Conservation (phyloP, 2,113 vertebrate species). For the Rhea americana region DNA sequence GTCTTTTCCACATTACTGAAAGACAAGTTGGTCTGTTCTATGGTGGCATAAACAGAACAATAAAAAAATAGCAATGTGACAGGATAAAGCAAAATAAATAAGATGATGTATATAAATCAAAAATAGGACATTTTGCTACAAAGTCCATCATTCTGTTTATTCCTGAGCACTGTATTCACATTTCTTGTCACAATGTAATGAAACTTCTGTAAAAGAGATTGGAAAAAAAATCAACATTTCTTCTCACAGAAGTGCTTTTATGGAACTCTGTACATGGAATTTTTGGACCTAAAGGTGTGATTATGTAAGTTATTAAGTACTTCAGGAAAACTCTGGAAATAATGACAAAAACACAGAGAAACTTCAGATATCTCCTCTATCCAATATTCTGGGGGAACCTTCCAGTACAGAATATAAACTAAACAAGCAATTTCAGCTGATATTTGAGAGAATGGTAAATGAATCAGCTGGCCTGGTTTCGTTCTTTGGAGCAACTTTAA, state of each 20-base stretch:
- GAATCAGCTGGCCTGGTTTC: neutral
- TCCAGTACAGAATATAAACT: neutral
- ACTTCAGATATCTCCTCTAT: neutral
- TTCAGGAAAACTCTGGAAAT: neutral
- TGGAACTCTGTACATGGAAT: neutral
- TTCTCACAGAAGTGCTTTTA: neutral
- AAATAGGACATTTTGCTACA: neutral
- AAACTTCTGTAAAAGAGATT: neutral
- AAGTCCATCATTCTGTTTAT: neutral
- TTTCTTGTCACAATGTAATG: neutral
- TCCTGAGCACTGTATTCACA: neutral
- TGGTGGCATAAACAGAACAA: neutral
- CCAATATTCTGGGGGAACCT: neutral
- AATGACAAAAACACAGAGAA: neutral
- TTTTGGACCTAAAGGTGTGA: neutral
- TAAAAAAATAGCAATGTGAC: neutral
- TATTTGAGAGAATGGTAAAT: neutral
- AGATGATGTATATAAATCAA: neutral
- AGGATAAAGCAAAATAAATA: neutral
- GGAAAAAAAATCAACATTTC: neutral
- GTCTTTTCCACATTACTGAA: neutral
- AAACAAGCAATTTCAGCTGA: neutral
- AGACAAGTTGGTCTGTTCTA: neutral
- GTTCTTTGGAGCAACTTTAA: neutral
- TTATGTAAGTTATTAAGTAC: neutral